Evolutionary conservation across 2,888 invertebrate species (phyloP).

Genomic region (Pilophorus perplexus): DNA sequence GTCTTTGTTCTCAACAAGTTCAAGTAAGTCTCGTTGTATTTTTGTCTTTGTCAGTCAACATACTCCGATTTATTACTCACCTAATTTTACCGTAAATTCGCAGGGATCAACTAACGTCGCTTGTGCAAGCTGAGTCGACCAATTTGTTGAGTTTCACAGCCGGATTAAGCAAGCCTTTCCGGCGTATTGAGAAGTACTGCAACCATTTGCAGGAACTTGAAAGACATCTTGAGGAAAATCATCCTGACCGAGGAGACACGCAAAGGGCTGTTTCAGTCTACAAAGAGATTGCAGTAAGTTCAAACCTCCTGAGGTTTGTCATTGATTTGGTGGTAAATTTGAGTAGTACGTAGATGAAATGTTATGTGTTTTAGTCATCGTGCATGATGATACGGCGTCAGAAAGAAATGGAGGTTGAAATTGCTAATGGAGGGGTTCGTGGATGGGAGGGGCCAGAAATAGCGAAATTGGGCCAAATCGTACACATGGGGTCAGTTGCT

Average conservation of each 20-base stretch:
- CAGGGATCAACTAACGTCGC: conserved; percentile 78
- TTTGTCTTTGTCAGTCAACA: not conserved
- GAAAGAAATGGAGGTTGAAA: conserved; percentile 93
- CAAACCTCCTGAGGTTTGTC: not conserved
- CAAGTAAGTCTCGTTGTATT: conserved; percentile 64
- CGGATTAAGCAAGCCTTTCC: conserved; percentile 91
- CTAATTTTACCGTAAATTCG: too few relatives aligned
- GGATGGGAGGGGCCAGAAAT: conserved; percentile 90
- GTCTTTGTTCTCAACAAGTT: conserved; percentile 90
- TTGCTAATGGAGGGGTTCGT: conserved; percentile 88
- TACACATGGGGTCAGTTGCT: conserved; percentile 89
- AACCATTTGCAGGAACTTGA: conserved; percentile 92
- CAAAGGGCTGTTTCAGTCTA: conserved; percentile 93
- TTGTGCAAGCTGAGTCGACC: conserved; percentile 85
- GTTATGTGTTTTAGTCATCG: conserved; percentile 61
- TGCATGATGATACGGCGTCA: conserved; percentile 86
- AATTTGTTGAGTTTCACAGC: conserved; percentile 82
- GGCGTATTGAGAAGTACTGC: conserved; percentile 91
- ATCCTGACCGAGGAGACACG: conserved; percentile 93
- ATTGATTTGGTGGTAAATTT: not conserved
- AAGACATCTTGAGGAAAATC: conserved; percentile 90
- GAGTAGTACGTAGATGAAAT: not conserved
- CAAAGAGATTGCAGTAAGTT: conserved; percentile 86
- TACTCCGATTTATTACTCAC: too few relatives aligned
- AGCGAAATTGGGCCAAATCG: conserved; percentile 74